Percentiles rank a stretch among this genome's conserved stretches.
These are phyloP conservation scores for Artibeus jamaicensis DNA, from an alignment of 2,797 vertebrate species.

Conservation along the genomic window DNA sequence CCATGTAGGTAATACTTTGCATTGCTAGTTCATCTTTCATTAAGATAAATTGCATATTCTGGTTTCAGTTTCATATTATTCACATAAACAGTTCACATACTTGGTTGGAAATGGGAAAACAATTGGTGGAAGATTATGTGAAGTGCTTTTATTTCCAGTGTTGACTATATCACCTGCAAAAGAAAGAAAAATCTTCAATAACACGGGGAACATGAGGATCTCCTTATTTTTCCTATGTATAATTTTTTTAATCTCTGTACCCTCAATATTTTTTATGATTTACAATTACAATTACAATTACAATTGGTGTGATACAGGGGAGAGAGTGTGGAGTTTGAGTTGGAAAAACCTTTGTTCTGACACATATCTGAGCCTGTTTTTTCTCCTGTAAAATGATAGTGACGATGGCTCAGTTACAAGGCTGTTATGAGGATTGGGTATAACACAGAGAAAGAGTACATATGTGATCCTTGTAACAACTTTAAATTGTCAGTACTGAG, in stretches of 20 bases:
- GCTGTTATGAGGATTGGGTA: background rate
- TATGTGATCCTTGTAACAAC: background rate
- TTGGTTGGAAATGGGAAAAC: conserved; percentile 48
- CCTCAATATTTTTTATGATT: background rate
- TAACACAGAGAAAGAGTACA: background rate
- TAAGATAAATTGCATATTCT: conserved; percentile 14
- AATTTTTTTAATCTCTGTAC: background rate
- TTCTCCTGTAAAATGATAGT: background rate
- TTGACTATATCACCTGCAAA: background rate
- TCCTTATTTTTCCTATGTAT: background rate
- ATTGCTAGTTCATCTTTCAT: conserved; percentile 28
- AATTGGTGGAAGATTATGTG: conserved; percentile 39
- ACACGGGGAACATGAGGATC: background rate
- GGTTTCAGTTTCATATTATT: conserved; percentile 5
- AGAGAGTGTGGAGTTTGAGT: background rate
- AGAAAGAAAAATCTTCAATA: background rate
- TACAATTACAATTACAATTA: background rate
- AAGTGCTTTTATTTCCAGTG: background rate
- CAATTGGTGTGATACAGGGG: background rate
- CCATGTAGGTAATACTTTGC: background rate
- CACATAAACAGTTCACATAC: conserved; percentile 46
- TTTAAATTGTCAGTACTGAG: background rate
- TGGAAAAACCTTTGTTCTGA: background rate
- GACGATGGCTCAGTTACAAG: background rate
- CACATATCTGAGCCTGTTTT: background rate